Conservation (phyloP, 2,797 vertebrate genomes). For the Vultur gryphus region DNA sequence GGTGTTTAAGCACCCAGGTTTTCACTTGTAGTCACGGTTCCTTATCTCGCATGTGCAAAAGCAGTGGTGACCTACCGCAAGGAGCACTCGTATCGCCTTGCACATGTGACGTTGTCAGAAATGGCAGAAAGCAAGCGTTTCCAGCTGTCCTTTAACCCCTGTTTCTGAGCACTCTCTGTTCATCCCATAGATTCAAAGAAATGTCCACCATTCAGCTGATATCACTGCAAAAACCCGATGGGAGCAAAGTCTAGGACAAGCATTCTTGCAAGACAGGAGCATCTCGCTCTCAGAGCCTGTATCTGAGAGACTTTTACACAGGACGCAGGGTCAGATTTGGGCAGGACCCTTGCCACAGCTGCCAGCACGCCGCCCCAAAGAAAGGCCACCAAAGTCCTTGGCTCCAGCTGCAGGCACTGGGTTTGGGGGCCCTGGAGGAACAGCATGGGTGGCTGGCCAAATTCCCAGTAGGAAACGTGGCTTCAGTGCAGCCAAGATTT, state of each 20-base stretch:
- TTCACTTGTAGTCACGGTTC: background rate
- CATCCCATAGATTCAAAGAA: background rate
- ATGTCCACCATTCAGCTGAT: background rate
- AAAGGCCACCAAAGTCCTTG: background rate
- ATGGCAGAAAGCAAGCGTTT: background rate
- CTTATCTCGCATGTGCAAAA: background rate
- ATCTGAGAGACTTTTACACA: background rate
- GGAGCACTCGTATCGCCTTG: background rate
- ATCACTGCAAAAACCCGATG: rapidly evolving
- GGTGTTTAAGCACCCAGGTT: background rate
- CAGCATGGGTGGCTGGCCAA: background rate
- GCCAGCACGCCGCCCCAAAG: rapidly evolving
- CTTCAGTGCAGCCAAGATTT: background rate
- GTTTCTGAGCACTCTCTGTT: background rate
- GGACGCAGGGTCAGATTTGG: background rate
- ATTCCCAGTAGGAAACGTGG: background rate
- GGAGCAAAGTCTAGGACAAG: background rate
- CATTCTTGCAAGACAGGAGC: background rate
- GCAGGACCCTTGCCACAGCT: background rate
- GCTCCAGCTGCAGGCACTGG: background rate
- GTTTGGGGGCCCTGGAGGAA: background rate
- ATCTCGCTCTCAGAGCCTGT: background rate
- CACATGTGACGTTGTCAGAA: background rate
- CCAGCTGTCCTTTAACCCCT: background rate
- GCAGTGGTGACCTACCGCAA: background rate